Conservation (phyloP, 2,797 vertebrate species). For the Micromesistius poutassou region DNA sequence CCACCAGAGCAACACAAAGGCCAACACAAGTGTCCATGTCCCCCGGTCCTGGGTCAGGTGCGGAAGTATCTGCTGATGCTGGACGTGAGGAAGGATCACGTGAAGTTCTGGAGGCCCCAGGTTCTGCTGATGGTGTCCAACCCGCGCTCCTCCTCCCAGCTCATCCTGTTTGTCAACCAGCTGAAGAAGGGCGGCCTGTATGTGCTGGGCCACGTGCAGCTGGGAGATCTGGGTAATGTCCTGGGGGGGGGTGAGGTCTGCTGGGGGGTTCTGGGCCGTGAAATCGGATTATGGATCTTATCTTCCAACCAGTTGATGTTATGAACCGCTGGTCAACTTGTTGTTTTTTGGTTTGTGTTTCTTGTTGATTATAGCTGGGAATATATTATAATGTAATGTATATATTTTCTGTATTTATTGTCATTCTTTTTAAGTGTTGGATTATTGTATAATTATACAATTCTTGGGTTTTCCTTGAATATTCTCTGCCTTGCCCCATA, state of each 20-base stretch:
- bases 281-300: slow-evolving; percentile 42
- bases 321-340: background rate
- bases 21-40: too few relatives aligned
- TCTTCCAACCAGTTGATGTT: slow-evolving; percentile 25
- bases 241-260: slow-evolving; percentile 11
- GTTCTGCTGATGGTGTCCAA: slow-evolving; percentile 95
- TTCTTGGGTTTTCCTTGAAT: background rate
- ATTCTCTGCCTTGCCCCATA: background rate
- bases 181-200: slow-evolving; percentile 96
- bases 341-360: too few relatives aligned
- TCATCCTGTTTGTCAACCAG: slow-evolving; percentile 93
- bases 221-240: slow-evolving; percentile 88
- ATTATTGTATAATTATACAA: too few relatives aligned
- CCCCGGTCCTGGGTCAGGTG: slow-evolving; percentile 71
- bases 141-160: slow-evolving; percentile 85
- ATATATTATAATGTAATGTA: too few relatives aligned
- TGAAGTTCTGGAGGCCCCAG: slow-evolving; percentile 98
- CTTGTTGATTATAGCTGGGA: too few relatives aligned
- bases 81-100: slow-evolving; percentile 94
- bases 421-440: background rate
- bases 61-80: slow-evolving; percentile 94
- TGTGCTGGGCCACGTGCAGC: slow-evolving; percentile 89
- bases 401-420: background rate
- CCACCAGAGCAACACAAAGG: too few relatives aligned
- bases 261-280: slow-evolving; percentile 14